A percentile compares a stretch with the other conserved stretches of the same genome.
phyloP scores from a whole-genome alignment of 2,888 invertebrate genomes.

The Polia nebulosa region DNA sequence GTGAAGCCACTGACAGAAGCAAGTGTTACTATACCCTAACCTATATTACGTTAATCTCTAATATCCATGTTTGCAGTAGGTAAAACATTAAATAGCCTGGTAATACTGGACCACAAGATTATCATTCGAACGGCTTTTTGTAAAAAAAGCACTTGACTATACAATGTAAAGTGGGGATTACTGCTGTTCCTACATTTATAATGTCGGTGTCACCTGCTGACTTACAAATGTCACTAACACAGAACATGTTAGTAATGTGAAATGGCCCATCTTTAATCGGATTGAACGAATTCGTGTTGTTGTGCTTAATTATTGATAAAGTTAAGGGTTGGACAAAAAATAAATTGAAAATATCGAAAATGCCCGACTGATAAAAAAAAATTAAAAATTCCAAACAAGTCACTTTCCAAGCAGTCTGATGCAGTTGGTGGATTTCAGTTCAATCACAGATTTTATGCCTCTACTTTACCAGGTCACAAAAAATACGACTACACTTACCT shows the following conservation, averaged over 20 bases:
- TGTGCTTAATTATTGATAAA: neutral
- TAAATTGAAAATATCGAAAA: too few relatives aligned
- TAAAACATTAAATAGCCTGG: conserved; percentile 1
- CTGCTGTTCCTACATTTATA: neutral
- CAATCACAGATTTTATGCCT: too few relatives aligned
- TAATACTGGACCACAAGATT: neutral
- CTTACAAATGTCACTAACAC: conserved; percentile 42
- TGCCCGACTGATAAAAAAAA: too few relatives aligned
- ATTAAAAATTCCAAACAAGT: too few relatives aligned
- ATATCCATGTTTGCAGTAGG: neutral
- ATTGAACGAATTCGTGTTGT: conserved; percentile 28
- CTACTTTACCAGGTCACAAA: too few relatives aligned
- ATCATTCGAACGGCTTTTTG: conserved; percentile 17
- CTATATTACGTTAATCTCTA: neutral
- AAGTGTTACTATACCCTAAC: too few relatives aligned
- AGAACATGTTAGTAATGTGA: conserved; percentile 27
- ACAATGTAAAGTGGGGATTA: conserved; percentile 39
- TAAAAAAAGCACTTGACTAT: neutral
- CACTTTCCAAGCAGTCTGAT: too few relatives aligned
- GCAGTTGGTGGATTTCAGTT: too few relatives aligned
- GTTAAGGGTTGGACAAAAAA: neutral
- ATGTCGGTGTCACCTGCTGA: conserved; percentile 36
- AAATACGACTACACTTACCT: too few relatives aligned
- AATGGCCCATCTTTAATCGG: neutral
- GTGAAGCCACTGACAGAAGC: too few relatives aligned